phyloP scores from a whole-genome alignment of 2,888 invertebrate genomes.

The Cryptocephalus primarius region DNA sequence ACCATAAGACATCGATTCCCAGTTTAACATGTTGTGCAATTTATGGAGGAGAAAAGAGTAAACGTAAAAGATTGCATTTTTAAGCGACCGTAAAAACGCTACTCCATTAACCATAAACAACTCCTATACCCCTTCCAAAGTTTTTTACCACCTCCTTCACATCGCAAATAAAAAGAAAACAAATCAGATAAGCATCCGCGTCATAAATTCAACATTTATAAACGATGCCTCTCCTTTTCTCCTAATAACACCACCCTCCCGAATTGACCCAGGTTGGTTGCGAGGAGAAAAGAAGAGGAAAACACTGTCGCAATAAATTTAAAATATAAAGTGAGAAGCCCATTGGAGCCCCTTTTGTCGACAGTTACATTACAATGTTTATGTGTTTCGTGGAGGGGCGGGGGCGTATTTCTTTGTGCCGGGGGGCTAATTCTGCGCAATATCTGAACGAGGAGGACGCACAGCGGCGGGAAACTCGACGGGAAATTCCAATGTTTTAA shows the following conservation, averaged over 20 bases:
- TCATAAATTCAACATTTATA: conserved; percentile 22
- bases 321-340: conserved; percentile 30
- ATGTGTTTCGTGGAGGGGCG: conserved; percentile 19
- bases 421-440: conserved; percentile 8
- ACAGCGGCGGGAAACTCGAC: conserved; percentile 3
- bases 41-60: too few relatives aligned
- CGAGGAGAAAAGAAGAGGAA: conserved; percentile 22
- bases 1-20: too few relatives aligned
- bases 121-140: too few relatives aligned
- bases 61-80: too few relatives aligned
- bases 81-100: too few relatives aligned
- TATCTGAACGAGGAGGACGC: conserved; percentile 2
- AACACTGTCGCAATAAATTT: conserved; percentile 25
- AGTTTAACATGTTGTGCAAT: too few relatives aligned
- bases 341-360: conserved; percentile 20
- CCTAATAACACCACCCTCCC: conserved; percentile 1
- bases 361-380: conserved; percentile 30
- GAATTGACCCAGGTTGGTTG: conserved; percentile 18
- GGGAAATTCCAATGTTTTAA: conserved; percentile 15
- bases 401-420: conserved; percentile 8
- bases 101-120: too few relatives aligned
- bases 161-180: conserved; percentile 7
- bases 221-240: conserved; percentile 15
- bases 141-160: too few relatives aligned
- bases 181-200: conserved; percentile 17